Base-by-base conservation (phyloP, 2,797 vertebrate genomes). In the Petrocephalus schoutedeni region DNA sequence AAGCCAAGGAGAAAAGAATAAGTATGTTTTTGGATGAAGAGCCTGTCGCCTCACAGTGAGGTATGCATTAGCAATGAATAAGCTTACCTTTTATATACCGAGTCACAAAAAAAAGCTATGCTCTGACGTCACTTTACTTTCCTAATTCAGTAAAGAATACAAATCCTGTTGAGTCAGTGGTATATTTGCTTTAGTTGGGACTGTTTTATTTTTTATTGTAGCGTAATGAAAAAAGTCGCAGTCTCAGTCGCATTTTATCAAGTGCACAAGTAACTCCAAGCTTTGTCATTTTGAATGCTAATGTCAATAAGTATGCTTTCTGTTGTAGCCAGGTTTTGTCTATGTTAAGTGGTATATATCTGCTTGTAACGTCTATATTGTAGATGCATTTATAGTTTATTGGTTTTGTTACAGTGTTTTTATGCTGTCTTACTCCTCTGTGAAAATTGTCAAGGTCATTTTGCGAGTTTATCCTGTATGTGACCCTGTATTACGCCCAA, bases 21-120 rank as follows among this genome's bases (percentile, higher is more conserved):
- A 49, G 6, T 85, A 71, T 88, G 89, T 88, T 90, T 80, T 83
- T 80, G 61, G 88, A 90, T 89, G 87, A 61, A 77, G 89, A 41
- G 87, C 77, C 85, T 87, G 56, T 92, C 88, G 86, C 89, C 90
- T 92, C 89, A 92, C 90, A 90, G 59, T 91, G 93, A 89, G 91
- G 90, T 89, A 85, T 87, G 84, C 53, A 49, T 86, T 86, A 82
- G 23, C 59, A 89, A 36, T 89, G 41, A 83, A 88, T 89, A 59
- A 59, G 89, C 57, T 91, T 23, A 71, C 86, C 28, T 16, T 86
- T 86, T 89, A 83, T 86, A 71, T 85, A 54, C 67, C 54, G 61
- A 88, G 28, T 84, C 41, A 21, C 71, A 12, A 21, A 7, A 61
- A 36, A 86, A 58, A 36, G 84, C 71, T 45, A 88, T 23, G 57